These are phyloP conservation scores for Lobophora halterata DNA, from an alignment of 2,888 invertebrate genomes.

Conservation along the genomic window DNA sequence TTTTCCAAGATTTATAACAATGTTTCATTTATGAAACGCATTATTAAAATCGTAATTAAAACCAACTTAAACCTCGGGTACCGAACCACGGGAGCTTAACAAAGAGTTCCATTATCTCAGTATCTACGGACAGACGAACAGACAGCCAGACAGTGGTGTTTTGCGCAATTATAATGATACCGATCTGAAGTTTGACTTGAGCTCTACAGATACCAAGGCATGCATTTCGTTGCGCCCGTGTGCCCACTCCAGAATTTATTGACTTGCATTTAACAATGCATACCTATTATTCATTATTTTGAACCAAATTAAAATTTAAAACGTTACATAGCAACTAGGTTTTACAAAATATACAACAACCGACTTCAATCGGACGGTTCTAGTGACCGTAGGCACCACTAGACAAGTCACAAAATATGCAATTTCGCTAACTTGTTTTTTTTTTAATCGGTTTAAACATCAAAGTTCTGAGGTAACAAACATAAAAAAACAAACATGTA, in stretches of 20 bases:
- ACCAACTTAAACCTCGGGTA: slow-evolving; percentile 9
- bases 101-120: slow-evolving; percentile 30
- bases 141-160: slow-evolving; percentile 62
- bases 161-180: slow-evolving; percentile 69
- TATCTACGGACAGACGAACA: slow-evolving; percentile 53
- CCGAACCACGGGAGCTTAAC: slow-evolving; percentile 35
- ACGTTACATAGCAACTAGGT: no score
- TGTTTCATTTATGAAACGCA: slow-evolving; percentile 47
- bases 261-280: slow-evolving; percentile 21
- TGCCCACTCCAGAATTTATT: slow-evolving; percentile 28
- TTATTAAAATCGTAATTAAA: slow-evolving; percentile 14
- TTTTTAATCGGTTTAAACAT: no score
- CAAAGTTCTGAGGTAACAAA: no score
- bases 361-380: no score
- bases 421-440: no score
- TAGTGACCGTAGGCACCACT: no score
- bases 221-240: slow-evolving; percentile 43
- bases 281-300: slow-evolving; percentile 9
- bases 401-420: no score
- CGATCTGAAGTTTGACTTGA: slow-evolving; percentile 54
- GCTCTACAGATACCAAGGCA: slow-evolving; percentile 53
- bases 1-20: no score
- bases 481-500: no score
- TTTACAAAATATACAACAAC: no score
- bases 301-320: no score